These are phyloP conservation scores for Gambelia wislizenii DNA, from an alignment of 2,797 vertebrate species.

Conservation along the genomic window DNA sequence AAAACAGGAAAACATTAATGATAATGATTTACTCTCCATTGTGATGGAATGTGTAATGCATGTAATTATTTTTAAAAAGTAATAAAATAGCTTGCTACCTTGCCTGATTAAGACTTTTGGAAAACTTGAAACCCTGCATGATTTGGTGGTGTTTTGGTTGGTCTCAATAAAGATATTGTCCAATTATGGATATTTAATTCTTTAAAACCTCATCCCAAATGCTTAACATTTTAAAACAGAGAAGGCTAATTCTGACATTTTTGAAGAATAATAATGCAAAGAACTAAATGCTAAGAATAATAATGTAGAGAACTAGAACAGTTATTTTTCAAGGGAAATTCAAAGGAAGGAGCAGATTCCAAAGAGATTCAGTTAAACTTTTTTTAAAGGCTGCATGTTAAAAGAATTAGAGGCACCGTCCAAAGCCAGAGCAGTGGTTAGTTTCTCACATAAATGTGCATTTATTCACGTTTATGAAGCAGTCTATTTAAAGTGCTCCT, in stretches of 20 bases:
- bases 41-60: no score
- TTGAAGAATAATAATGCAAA: not conserved
- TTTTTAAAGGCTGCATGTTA: conserved; percentile 9
- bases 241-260: not conserved
- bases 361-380: not conserved
- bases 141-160: not conserved
- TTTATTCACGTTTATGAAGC: conserved; percentile 49
- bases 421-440: conserved; percentile 18
- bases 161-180: not conserved
- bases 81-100: no score
- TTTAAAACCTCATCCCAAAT: not conserved
- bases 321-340: conserved; percentile 6
- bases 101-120: not conserved
- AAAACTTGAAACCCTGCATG: not conserved
- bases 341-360: not conserved
- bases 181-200: not conserved
- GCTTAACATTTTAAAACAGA: not conserved
- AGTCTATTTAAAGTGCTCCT: conserved; percentile 46
- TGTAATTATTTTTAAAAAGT: no score
- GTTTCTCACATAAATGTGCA: conserved; percentile 27
- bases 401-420: conserved; percentile 7
- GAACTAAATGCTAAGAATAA: not conserved
- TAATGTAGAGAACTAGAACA: not conserved
- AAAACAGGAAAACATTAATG: no score
- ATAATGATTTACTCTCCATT: no score